Percentiles rank a stretch among this genome's conserved stretches.
phyloP scores from a whole-genome alignment of 2,888 invertebrate genomes.

The Hoplodrina ambigua region DNA sequence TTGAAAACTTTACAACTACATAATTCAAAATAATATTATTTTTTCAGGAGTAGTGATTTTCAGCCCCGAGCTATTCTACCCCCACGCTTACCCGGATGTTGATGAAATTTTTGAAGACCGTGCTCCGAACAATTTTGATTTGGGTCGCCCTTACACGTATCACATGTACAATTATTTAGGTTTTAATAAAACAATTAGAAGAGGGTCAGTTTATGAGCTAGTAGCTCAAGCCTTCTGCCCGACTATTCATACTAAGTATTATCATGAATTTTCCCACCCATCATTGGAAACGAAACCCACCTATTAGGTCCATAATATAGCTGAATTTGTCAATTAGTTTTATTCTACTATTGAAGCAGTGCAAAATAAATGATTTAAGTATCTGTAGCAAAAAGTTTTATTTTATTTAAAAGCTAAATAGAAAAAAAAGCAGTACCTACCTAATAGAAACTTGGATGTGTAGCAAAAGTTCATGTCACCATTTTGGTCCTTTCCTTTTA shows the following conservation, averaged over 20 bases:
- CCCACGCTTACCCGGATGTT: constrained; percentile 74
- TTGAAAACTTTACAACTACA: too few relatives aligned
- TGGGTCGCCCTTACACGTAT: constrained; percentile 39
- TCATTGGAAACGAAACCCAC: neutral
- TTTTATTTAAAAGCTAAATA: too few relatives aligned
- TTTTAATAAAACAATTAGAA: constrained; percentile 20
- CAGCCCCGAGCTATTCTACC: constrained; percentile 91
- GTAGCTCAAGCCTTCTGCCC: constrained; percentile 61
- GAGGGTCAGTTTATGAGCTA: constrained; percentile 54
- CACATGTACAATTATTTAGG: constrained; percentile 51
- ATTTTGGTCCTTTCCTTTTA: too few relatives aligned
- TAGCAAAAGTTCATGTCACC: too few relatives aligned
- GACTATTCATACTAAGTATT: constrained; percentile 51
- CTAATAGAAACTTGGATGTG: too few relatives aligned
- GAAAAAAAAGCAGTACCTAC: too few relatives aligned
- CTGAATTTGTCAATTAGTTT: too few relatives aligned
- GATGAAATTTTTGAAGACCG: constrained; percentile 5
- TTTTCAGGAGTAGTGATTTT: constrained; percentile 79
- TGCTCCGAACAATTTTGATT: neutral
- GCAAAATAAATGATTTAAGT: too few relatives aligned
- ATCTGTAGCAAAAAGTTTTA: too few relatives aligned
- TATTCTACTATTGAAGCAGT: too few relatives aligned
- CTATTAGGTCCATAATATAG: too few relatives aligned
- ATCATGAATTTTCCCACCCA: constrained; percentile 46
- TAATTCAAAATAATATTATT: neutral